Conservation (phyloP, 23 tunicate genomes). For the Trididemnum clinides region DNA sequence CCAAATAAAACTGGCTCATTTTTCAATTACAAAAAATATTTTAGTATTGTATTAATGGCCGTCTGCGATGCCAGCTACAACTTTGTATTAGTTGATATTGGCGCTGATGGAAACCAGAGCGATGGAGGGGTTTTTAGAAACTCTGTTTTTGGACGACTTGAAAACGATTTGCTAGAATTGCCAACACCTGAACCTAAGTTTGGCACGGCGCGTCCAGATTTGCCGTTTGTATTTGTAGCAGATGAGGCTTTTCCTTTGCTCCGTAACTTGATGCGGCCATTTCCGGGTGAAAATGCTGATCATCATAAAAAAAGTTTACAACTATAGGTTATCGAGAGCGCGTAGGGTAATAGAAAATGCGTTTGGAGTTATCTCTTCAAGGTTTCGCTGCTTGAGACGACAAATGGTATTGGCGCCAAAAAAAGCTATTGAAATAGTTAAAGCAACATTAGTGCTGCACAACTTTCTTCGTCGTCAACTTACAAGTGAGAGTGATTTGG, state of each 20-base stretch:
- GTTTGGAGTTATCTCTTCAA: slow-evolving; percentile 31
- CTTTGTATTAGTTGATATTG: slow-evolving; percentile 48
- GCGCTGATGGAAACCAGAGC: slow-evolving; percentile 44
- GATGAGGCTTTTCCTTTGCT: slow-evolving; percentile 67
- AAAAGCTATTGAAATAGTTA: background rate
- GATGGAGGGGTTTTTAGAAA: slow-evolving; percentile 53
- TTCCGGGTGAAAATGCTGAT: slow-evolving; percentile 14
- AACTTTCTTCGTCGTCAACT: background rate
- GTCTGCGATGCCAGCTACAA: slow-evolving; percentile 49
- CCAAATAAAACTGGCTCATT: slow-evolving; percentile 52
- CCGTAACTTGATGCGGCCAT: slow-evolving; percentile 38
- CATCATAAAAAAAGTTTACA: slow-evolving; percentile 3
- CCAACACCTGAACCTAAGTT: background rate
- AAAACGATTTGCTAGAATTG: background rate
- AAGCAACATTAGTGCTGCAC: background rate
- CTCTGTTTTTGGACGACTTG: slow-evolving; percentile 43
- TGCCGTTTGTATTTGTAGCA: slow-evolving; percentile 55
- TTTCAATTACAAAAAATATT: slow-evolving; percentile 41
- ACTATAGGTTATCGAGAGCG: slow-evolving; percentile 42
- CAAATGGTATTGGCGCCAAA: background rate
- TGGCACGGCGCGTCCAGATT: background rate
- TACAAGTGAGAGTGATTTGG: no score
- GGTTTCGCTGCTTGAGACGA: background rate
- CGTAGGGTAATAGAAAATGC: slow-evolving; percentile 39
- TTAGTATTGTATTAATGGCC: slow-evolving; percentile 30